Evolutionary conservation across 1,140 invertebrate genomes (phyloP), one percentile per base, ranked within the genome.

Genomic region (Bombus vancouverensis): DNA sequence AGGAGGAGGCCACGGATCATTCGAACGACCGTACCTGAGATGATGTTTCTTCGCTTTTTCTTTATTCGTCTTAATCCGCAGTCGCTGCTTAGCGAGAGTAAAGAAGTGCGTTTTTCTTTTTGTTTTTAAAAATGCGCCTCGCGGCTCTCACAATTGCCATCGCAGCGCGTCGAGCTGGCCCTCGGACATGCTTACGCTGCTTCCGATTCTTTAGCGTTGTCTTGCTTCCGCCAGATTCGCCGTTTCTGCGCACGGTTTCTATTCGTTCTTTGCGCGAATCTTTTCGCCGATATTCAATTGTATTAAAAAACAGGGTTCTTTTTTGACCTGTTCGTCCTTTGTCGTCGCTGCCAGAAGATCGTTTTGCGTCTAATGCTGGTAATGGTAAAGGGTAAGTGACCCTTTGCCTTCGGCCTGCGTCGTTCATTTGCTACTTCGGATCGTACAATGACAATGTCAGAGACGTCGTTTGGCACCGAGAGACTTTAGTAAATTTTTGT

Each of bases 31-130:
- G 59, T 62, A 86, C 57, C 88, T 86, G 22, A 77, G 57, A 81
- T 68, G 32, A 82, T 80, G 77, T 77, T 87, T 83, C 81, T 87
- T 66, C 73, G 81, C 81, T 59, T 74, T 89, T 86, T 47, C 59
- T 71, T 85, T 78, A 74, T 42, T 53, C 78, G 57, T 79, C 71
- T 39, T 4, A 44, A 72, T 70, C 37, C 70, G 53, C n/a, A 66
- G 37, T 72, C 53, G 62, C 53, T 65, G 73, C 66, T 86, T 89
- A 73, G 66, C 53, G 83, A 86, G 62, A 66, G 53, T 57, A 75
- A 53, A 62, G 59, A 71, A 57, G 32, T 66, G n/a, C 32, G 65
- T 42, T 81, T 68, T 25, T n/a, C 28, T 62, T 62, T 62, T 28
- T 62, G 28, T 62, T 62, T n/a, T 62, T 62, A 12, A 28, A 87